Evolutionary conservation across 2,113 vertebrate genomes (phyloP).

Genomic region (Mastomys coucha): DNA sequence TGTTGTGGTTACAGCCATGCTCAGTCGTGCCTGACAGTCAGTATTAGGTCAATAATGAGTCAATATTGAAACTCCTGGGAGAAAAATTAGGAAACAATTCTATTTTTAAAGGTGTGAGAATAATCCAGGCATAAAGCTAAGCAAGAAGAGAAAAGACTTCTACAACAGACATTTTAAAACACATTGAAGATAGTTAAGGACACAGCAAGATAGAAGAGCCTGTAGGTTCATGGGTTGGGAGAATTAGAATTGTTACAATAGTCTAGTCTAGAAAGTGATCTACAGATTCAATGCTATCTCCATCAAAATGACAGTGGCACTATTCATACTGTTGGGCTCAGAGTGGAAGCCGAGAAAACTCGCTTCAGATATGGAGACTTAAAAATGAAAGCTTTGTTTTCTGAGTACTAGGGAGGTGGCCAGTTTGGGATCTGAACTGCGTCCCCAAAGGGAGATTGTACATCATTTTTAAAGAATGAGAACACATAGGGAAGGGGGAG

Average conservation of each 20-base stretch:
- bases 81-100: background rate
- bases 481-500: too few species aligned
- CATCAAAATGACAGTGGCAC: background rate
- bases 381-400: too few species aligned
- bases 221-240: background rate
- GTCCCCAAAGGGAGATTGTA: too few species aligned
- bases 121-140: background rate
- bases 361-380: too few species aligned
- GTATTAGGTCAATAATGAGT: background rate
- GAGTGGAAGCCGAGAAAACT: too few species aligned
- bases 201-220: background rate
- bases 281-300: background rate
- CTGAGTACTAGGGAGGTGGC: too few species aligned
- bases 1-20: background rate
- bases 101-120: background rate
- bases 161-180: background rate
- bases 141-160: background rate
- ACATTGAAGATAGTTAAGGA: background rate
- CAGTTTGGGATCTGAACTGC: too few species aligned
- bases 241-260: background rate
- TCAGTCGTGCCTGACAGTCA: background rate
- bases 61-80: background rate
- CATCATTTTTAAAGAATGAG: too few species aligned
- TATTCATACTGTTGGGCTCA: background rate
- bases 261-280: background rate